phyloP scores from a whole-genome alignment of 2,888 invertebrate species.

The Epistrophe eligans region DNA sequence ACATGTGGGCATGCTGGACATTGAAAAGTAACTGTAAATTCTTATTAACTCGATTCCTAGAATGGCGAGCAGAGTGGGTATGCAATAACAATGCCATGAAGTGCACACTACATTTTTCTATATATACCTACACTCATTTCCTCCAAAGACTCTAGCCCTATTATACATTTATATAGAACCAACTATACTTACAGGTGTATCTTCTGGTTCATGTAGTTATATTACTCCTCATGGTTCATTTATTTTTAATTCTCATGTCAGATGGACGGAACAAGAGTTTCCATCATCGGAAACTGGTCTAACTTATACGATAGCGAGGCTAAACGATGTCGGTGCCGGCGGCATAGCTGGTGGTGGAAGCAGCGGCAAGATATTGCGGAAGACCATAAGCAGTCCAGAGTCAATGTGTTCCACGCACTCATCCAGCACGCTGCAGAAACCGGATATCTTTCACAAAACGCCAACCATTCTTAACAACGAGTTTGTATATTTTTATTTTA shows the following conservation, averaged over 20 bases:
- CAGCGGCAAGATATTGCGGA: constrained; percentile 72
- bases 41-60: constrained; percentile 69
- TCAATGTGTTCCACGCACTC: constrained; percentile 82
- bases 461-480: constrained; percentile 70
- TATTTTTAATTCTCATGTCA: constrained; percentile 58
- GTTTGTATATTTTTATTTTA: constrained; percentile 51
- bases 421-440: constrained; percentile 62
- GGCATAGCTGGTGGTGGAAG: constrained; percentile 78
- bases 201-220: constrained; percentile 8
- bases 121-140: neutral
- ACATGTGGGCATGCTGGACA: constrained; percentile 57
- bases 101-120: neutral
- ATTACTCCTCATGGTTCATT: constrained; percentile 22
- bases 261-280: constrained; percentile 82
- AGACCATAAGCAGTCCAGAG: constrained; percentile 79
- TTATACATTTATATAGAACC: constrained; percentile 50
- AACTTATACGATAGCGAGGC: constrained; percentile 82
- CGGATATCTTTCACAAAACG: constrained; percentile 73
- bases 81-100: constrained; percentile 46
- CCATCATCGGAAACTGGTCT: constrained; percentile 83
- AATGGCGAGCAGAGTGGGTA: constrained; percentile 19
- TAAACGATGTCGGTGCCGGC: constrained; percentile 80
- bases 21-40: constrained; percentile 73
- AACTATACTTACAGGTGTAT: neutral
- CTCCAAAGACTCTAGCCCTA: constrained; percentile 56